Evolutionary conservation across 2,113 vertebrate genomes (phyloP).

Genomic region (Epinephelus cyanopodus): DNA sequence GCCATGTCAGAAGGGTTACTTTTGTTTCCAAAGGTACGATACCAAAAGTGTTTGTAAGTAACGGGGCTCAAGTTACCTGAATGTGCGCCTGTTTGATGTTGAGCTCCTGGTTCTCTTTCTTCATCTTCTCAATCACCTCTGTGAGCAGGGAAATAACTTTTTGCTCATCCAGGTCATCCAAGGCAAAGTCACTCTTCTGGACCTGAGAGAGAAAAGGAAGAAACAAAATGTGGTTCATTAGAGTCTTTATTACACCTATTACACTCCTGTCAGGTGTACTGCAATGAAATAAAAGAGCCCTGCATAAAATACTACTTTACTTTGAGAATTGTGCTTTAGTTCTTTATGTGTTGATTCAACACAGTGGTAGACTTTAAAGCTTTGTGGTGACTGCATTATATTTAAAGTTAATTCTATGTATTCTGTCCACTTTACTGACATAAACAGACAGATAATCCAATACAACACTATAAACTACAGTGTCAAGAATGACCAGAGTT

Average conservation of each 20-base stretch:
- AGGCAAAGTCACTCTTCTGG: neutral
- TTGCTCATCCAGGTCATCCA: constrained; percentile 74
- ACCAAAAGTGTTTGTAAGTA: too few relatives aligned
- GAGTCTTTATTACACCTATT: neutral
- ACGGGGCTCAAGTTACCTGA: constrained; percentile 73
- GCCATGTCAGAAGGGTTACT: too few relatives aligned
- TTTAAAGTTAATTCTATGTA: neutral
- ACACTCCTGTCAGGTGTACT: neutral
- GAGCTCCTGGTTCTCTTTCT: constrained; percentile 81
- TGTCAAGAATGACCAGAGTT: neutral
- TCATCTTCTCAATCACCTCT: constrained; percentile 77
- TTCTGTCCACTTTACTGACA: neutral
- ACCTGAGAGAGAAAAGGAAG: neutral
- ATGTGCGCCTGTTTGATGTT: constrained; percentile 64
- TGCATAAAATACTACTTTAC: too few relatives aligned
- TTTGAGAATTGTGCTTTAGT: neutral
- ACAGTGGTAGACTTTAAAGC: neutral
- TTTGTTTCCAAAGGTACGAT: too few relatives aligned
- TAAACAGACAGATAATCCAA: neutral
- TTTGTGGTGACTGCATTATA: neutral
- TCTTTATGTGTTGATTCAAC: neutral
- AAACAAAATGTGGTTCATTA: neutral
- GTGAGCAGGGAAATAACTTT: constrained; percentile 74
- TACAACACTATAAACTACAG: neutral
- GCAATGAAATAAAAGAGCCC: neutral